These are phyloP conservation scores for Drosophila tani DNA, from an alignment of 1,140 invertebrate species.

Conservation along the genomic window DNA sequence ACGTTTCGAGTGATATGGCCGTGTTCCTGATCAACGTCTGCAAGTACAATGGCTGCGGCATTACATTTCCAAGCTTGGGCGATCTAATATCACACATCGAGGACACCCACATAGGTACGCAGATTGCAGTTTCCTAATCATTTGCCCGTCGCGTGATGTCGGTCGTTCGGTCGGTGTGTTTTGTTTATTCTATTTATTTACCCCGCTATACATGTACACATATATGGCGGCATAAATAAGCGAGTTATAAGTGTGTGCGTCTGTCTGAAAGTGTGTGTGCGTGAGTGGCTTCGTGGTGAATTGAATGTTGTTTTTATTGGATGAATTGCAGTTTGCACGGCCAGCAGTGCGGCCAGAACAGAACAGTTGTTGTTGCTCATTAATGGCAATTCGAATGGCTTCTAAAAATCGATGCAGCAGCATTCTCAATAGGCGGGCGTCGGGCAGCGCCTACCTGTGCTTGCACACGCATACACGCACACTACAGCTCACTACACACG, in stretches of 20 bases:
- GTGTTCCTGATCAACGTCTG: conserved; percentile 94
- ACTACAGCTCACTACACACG: conserved; percentile 33
- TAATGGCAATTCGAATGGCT: conserved; percentile 57
- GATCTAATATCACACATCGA: conserved; percentile 94
- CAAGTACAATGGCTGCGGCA: conserved; percentile 94
- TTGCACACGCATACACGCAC: conserved; percentile 15
- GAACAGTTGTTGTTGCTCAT: conserved; percentile 20
- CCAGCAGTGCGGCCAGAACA: conserved; percentile 22
- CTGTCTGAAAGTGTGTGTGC: conserved; percentile 10
- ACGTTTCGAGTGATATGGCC: conserved; percentile 86
- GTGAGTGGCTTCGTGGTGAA: conserved; percentile 51
- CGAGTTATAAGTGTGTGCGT: conserved; percentile 9
- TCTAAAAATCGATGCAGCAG: conserved; percentile 50
- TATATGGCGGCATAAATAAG: conserved; percentile 38
- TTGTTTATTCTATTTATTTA: conserved; percentile 83
- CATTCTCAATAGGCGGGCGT: conserved; percentile 23
- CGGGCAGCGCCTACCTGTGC: conserved; percentile 40
- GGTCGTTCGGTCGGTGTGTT: conserved; percentile 60
- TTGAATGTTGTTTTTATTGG: conserved; percentile 58
- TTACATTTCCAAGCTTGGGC: conserved; percentile 91
- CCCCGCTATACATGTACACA: conserved; percentile 23
- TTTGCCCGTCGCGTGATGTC: conserved; percentile 74
- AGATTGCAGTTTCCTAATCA: conserved; percentile 41
- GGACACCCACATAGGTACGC: conserved; percentile 93
- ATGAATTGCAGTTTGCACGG: conserved; percentile 30